Percentiles rank a stretch among this genome's conserved stretches.
Conservation (phyloP, 2,797 vertebrate species). For the Scolopax bukidnonensis region DNA sequence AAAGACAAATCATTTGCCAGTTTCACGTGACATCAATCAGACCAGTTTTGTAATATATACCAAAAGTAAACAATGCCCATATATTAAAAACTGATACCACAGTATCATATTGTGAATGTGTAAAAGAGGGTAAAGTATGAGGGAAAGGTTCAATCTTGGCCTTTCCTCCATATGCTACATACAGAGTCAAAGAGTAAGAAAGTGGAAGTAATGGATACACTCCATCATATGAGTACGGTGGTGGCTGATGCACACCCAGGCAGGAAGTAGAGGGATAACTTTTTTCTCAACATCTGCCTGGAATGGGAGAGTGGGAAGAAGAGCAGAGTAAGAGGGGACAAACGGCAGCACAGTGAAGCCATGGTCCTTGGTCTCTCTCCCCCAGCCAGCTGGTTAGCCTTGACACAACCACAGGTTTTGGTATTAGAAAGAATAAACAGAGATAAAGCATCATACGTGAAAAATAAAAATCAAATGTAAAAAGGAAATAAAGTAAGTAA, state of each 20-base stretch:
- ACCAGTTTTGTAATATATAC: background rate
- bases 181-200: background rate
- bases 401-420: background rate
- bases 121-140: background rate
- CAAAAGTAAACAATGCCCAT: background rate
- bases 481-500: conserved; percentile 24
- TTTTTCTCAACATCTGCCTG: background rate
- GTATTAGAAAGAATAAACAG: background rate
- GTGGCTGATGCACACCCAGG: background rate
- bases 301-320: background rate
- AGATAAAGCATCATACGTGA: background rate
- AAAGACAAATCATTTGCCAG: background rate
- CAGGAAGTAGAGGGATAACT: background rate
- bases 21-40: background rate
- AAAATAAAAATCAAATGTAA: background rate
- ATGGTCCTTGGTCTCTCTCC: rapidly evolving
- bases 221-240: rapidly evolving
- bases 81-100: background rate
- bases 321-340: background rate
- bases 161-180: background rate
- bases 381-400: background rate
- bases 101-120: background rate
- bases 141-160: background rate
- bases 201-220: background rate
- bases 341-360: background rate